Percentiles rank a stretch among this genome's conserved stretches.
These are phyloP conservation scores for Orthosia cruda DNA, from an alignment of 2,888 invertebrate species.

Conservation along the genomic window DNA sequence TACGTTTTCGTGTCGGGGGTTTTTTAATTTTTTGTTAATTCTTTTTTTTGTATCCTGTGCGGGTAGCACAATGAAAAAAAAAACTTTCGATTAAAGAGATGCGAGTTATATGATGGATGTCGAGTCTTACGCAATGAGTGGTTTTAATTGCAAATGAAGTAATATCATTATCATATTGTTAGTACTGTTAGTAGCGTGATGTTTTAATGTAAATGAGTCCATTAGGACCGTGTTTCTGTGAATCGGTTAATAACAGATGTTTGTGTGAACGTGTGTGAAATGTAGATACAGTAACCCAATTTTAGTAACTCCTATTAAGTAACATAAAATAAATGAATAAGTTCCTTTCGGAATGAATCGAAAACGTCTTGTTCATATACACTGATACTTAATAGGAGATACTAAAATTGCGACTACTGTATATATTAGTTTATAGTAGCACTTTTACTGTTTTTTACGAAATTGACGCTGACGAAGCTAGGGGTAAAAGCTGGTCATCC, in stretches of 20 bases:
- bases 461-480: too few species aligned
- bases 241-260: slow-evolving; percentile 16
- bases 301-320: not conserved
- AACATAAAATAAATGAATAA: too few species aligned
- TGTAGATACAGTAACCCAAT: not conserved
- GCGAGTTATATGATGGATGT: not conserved
- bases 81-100: not conserved
- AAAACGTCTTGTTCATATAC: too few species aligned
- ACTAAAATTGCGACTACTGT: too few species aligned
- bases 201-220: slow-evolving; percentile 45
- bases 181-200: slow-evolving; percentile 21
- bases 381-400: too few species aligned
- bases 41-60: too few species aligned
- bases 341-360: too few species aligned
- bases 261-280: not conserved
- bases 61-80: too few species aligned
- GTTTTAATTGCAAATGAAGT: slow-evolving; percentile 36
- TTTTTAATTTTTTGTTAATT: too few species aligned
- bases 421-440: too few species aligned
- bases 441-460: too few species aligned
- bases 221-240: slow-evolving; percentile 34
- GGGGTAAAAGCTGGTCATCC: not conserved
- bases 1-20: too few species aligned
- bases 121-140: not conserved
- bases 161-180: slow-evolving; percentile 41